Base-by-base conservation (phyloP, 2,888 invertebrate genomes). In the Pelosia muscerda region DNA sequence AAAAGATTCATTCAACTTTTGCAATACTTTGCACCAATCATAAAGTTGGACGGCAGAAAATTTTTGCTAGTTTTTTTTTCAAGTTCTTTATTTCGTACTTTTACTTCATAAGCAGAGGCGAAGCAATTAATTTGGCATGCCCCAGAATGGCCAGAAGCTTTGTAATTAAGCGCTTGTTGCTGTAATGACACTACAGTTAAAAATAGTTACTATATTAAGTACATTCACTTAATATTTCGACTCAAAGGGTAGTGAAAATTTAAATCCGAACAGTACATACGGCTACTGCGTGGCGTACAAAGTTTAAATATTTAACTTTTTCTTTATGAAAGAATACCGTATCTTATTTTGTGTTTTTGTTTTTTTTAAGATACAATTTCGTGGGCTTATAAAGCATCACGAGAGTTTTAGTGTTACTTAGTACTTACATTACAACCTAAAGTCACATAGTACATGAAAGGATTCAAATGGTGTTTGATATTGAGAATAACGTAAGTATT, bases 21-120 rank as follows among this genome's bases (percentile, higher is more conserved):
- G 54, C 60, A 66, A 54, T 74, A 69, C 68, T 73, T 83, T 82
- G 77, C 54, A 74, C 83, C 84, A 80, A 74, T 34, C 77, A 64
- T 67, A 64, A 73, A 71, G 57, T 68, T 63, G 65, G 69, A 74
- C 66, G 57, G 63, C 64, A 60, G 55, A 75, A 68, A 72, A 77
- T 73, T 72, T 73, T 72, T 54, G 74, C 68, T 77, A 71, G 66
- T 75, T 49, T 49, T 38, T 49, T 81, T 65, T 53, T 68, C 74
- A 76, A 72, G 68, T 66, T 64, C 57, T 65, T 76, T 78, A 74
- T 76, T 78, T 71, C 66, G 72, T 72, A 65, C 25, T 72, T 74
- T 68, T 53, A 38, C 60, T 74, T 42, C 57, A 73, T 72, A 72
- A 70, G 67, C 59, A 55, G 22, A 38, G 66, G 55, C 69, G 57